Evolutionary conservation across 2,113 vertebrate genomes (phyloP).

Genomic region (Bubo blakistoni): DNA sequence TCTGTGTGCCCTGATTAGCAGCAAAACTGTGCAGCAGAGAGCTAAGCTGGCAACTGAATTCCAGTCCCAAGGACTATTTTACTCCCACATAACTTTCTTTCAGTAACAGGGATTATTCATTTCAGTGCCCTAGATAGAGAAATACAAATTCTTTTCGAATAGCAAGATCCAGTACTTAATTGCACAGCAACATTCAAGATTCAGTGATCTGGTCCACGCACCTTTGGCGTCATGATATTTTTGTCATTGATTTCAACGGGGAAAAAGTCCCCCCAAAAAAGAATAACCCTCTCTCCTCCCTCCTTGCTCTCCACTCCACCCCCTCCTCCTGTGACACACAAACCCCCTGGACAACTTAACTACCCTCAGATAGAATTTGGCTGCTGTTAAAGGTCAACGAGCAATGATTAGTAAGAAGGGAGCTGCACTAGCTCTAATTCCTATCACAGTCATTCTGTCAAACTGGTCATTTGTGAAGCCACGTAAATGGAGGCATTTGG

Average conservation of each 20-base stretch:
- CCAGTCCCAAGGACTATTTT: slow-evolving; percentile 5
- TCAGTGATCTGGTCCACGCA: not conserved
- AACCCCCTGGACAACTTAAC: not conserved
- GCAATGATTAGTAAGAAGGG: not conserved
- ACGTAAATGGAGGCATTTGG: not conserved
- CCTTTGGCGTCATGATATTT: not conserved
- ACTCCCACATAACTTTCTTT: slow-evolving; percentile 20
- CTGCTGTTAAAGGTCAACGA: slow-evolving; percentile 21
- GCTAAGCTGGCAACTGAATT: not conserved
- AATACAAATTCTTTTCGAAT: not conserved
- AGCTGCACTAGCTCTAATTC: not conserved
- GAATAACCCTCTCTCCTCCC: not conserved
- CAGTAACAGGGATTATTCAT: not conserved
- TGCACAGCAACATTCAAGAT: not conserved
- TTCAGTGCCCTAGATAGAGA: not conserved
- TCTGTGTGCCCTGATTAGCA: slow-evolving; percentile 10
- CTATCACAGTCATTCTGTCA: not conserved
- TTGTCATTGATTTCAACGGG: not conserved
- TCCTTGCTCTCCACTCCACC: not conserved
- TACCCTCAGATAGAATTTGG: not conserved
- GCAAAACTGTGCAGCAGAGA: not conserved
- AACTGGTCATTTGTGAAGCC: not conserved
- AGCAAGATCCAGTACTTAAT: not conserved
- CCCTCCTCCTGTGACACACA: not conserved
- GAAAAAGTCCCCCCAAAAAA: not conserved